These are phyloP conservation scores for Amblyjoppa fuscipennis DNA, from an alignment of 2,888 invertebrate species.

Conservation along the genomic window DNA sequence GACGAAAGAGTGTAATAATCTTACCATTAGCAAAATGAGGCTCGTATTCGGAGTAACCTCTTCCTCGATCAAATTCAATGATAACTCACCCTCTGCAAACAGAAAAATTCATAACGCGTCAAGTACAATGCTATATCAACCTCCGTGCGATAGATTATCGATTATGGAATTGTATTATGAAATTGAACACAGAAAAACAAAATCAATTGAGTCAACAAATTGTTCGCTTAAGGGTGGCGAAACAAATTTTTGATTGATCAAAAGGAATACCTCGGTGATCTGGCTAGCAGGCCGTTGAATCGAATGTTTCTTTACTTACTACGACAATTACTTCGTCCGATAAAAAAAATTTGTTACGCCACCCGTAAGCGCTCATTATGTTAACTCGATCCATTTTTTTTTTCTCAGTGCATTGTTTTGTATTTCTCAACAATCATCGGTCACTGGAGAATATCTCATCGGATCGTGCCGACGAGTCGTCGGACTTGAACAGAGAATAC, in stretches of 20 bases:
- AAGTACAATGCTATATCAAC: not conserved
- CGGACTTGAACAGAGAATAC: no score
- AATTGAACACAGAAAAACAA: not conserved
- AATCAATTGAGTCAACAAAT: no score
- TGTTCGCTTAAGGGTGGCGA: no score
- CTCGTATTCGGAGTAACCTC: conserved; percentile 1
- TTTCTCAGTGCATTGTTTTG: not conserved
- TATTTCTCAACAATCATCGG: not conserved
- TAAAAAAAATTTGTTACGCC: no score
- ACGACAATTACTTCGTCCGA: no score
- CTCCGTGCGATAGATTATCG: conserved; percentile 1
- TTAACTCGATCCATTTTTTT: not conserved
- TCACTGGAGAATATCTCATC: no score
- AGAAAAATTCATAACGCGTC: conserved; percentile 28
- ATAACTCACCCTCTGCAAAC: conserved; percentile 32
- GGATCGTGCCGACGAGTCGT: no score
- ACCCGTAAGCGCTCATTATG: no score
- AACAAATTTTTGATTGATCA: no score
- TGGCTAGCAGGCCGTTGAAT: no score
- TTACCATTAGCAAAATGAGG: conserved; percentile 33
- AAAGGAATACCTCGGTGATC: no score
- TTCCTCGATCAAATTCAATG: conserved; percentile 2
- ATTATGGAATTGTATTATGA: conserved; percentile 21
- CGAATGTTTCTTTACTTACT: no score
- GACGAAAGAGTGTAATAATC: conserved; percentile 5